These are phyloP conservation scores for Microhierax caerulescens DNA, from an alignment of 2,797 vertebrate species.

Conservation along the genomic window DNA sequence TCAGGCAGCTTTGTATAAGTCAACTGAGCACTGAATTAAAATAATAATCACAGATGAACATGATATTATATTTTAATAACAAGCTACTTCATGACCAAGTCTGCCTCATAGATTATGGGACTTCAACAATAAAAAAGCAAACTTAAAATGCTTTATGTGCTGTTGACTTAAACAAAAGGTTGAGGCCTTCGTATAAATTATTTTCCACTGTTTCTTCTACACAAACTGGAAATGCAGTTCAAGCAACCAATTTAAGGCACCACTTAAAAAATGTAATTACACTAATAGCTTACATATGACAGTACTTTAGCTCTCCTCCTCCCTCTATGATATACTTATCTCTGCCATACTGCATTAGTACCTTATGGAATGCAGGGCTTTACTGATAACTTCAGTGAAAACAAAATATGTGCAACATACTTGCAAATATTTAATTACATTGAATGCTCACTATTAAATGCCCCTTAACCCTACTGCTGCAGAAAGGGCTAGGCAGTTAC, in stretches of 20 bases:
- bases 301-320: conserved; percentile 35
- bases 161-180: conserved; percentile 48
- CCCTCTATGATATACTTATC: conserved; percentile 19
- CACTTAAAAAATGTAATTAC: conserved; percentile 61
- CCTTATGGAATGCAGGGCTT: not conserved
- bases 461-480: not conserved
- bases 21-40: conserved; percentile 72
- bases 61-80: conserved; percentile 77
- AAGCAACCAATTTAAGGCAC: conserved; percentile 56
- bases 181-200: conserved; percentile 58
- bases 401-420: not conserved
- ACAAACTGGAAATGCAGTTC: conserved; percentile 47
- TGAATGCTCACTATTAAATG: not conserved
- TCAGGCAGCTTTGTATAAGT: conserved; percentile 71
- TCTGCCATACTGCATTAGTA: not conserved
- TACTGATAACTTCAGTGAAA: not conserved
- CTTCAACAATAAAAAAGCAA: conserved; percentile 51
- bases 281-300: conserved; percentile 54
- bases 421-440: not conserved
- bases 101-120: conserved; percentile 59
- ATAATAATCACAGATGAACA: conserved; percentile 70
- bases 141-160: conserved; percentile 15
- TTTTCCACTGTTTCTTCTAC: conserved; percentile 47
- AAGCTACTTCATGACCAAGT: conserved; percentile 70
- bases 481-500: not conserved